Base-by-base conservation (phyloP, 1,140 invertebrate genomes). In the Bombus superbus region DNA sequence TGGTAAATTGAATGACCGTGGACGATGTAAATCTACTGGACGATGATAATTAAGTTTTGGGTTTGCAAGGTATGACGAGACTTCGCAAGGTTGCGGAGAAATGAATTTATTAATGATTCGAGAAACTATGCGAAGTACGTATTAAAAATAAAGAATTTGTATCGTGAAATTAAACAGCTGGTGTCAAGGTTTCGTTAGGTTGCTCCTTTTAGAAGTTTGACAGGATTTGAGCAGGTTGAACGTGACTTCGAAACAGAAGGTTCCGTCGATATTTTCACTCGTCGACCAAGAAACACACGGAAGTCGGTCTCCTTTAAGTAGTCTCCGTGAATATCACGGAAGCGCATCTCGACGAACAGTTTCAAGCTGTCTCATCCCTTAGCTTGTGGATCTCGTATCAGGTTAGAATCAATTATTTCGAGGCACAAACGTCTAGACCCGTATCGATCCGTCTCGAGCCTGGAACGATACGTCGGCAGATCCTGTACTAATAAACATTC, bases 401-500 rank as follows among this genome's bases (percentile, higher is more conserved):
- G 47, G 47, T 87, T 79, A 68, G 75, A 86, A 88, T 72, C 83
- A 90, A 90, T 90, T 90, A 90, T 90, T 90, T 90, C 82, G 44
- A 62, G 77, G 47, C 69, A 90, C 89, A 87, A 88, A 88, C 80
- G 89, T 90, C 89, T 90, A 90, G 86, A 88, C 86, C 47, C 18
- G 78, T 86, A 90, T 90, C 89, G 89, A 90, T 90, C 83, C 64
- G 86, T 88, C 86, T 88, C 86, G 83, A 88, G 83, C 78, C 76
- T 74, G 82, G 62, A 74, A 72, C 83, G 89, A 90, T 90, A 86
- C 86, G 83, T 90, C 89, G 85, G 78, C 86, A 74, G 80, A 90
- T 90, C 80, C 79, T 80, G 66, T 79, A 75, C 86, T 88, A 90
- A 90, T 90, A 90, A 90, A 90, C 89, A 90, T 90, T 90, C 89